phyloP scores from a whole-genome alignment of 2,113 vertebrate species.

The Dipodomys stephensi region DNA sequence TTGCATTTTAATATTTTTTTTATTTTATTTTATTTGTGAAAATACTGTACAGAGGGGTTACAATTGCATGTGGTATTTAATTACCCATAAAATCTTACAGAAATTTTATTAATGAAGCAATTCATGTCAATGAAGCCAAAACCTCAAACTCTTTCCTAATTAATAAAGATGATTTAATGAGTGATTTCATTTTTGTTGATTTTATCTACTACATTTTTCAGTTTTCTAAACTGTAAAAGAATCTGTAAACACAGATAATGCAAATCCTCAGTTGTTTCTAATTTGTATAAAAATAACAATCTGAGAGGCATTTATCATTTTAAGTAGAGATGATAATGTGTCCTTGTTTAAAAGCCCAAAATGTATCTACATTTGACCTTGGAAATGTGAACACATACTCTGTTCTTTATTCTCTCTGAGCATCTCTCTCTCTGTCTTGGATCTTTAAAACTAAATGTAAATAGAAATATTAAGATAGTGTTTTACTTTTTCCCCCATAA shows the following conservation, averaged over 20 bases:
- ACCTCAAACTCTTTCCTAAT: not conserved
- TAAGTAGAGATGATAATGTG: not conserved
- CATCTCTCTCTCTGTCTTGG: too few species aligned
- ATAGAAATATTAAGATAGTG: not conserved
- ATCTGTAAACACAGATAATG: not conserved
- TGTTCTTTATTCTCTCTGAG: not conserved
- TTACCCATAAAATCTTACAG: not conserved
- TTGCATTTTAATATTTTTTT: not conserved
- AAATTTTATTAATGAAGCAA: not conserved
- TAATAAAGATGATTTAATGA: not conserved
- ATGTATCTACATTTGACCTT: not conserved
- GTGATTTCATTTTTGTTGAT: not conserved
- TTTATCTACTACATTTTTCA: not conserved
- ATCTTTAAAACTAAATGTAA: not conserved
- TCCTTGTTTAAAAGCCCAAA: not conserved
- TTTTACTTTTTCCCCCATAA: not conserved
- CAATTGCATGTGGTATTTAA: not conserved
- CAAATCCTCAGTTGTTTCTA: not conserved
- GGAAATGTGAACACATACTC: not conserved
- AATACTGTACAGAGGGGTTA: too few species aligned
- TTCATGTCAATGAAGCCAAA: not conserved
- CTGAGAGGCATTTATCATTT: not conserved
- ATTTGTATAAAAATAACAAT: slow-evolving; percentile 12
- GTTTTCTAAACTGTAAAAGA: not conserved
- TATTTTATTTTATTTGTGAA: too few species aligned